phyloP scores from a whole-genome alignment of 2,797 vertebrate species.

The Poecilia gillii region DNA sequence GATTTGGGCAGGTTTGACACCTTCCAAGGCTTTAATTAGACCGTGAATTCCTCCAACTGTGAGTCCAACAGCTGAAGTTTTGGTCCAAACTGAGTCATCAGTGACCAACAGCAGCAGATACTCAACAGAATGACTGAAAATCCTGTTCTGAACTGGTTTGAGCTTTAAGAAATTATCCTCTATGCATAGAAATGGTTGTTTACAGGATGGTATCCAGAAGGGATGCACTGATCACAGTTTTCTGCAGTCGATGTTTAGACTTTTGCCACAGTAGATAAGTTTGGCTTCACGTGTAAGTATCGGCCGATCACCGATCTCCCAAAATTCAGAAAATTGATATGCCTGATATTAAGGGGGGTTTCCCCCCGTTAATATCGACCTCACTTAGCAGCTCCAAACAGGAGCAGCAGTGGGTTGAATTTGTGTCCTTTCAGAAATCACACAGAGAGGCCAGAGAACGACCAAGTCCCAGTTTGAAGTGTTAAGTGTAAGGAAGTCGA shows the following conservation, averaged over 20 bases:
- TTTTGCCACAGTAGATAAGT: no score
- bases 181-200: not conserved
- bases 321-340: no score
- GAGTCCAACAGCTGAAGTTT: not conserved
- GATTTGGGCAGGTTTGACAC: not conserved
- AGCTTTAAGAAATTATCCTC: not conserved
- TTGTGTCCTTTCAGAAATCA: not conserved
- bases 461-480: no score
- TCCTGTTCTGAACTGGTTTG: not conserved
- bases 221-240: no score
- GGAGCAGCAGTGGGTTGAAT: not conserved
- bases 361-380: not conserved
- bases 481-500: no score
- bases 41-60: not conserved
- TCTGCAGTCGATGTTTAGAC: no score
- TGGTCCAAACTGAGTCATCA: not conserved
- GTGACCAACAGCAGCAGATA: not conserved
- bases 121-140: not conserved
- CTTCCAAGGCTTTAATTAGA: no score
- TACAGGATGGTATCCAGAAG: no score
- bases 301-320: no score
- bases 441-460: not conserved
- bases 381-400: not conserved
- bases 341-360: no score
- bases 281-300: no score